phyloP scores from a whole-genome alignment of 23 tunicate genomes.

The Ciona savignyi region DNA sequence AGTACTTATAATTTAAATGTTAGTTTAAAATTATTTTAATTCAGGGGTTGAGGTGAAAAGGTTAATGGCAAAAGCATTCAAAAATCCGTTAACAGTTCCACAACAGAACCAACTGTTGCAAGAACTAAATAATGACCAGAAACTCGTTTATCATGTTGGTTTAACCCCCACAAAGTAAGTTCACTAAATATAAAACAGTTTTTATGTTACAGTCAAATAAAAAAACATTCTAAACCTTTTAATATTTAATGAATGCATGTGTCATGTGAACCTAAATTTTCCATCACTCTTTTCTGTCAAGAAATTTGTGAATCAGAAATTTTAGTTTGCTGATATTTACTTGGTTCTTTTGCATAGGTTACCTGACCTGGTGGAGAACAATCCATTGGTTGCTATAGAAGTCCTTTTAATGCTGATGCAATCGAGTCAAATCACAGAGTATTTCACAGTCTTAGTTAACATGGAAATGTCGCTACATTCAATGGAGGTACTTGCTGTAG shows the following conservation, averaged over 20 bases:
- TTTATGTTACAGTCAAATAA: too few relatives aligned
- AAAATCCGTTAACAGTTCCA: constrained; percentile 30
- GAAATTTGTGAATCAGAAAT: too few relatives aligned
- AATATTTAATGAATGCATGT: too few relatives aligned
- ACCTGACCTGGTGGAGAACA: constrained; percentile 89
- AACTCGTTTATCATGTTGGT: constrained; percentile 72
- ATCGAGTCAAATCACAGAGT: constrained; percentile 75
- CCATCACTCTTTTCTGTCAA: too few relatives aligned
- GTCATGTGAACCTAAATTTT: too few relatives aligned
- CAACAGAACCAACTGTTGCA: constrained; percentile 55
- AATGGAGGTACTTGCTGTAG: constrained; percentile 60
- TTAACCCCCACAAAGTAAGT: constrained; percentile 67
- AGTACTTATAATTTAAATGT: too few relatives aligned
- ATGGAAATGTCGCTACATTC: constrained; percentile 98
- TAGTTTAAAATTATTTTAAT: neutral
- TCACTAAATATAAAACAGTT: neutral
- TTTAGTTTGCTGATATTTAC: too few relatives aligned
- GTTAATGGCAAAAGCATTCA: constrained; percentile 81
- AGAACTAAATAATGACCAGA: constrained; percentile 45
- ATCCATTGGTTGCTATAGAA: constrained; percentile 94
- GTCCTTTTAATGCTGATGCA: constrained; percentile 80
- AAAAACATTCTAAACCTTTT: too few relatives aligned
- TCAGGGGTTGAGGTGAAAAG: constrained; percentile 59
- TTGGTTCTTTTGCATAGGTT: too few relatives aligned
- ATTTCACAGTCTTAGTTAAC: constrained; percentile 77